These are phyloP conservation scores for Basileuterus tristriatus DNA, from an alignment of 2,797 vertebrate genomes.

Conservation along the genomic window DNA sequence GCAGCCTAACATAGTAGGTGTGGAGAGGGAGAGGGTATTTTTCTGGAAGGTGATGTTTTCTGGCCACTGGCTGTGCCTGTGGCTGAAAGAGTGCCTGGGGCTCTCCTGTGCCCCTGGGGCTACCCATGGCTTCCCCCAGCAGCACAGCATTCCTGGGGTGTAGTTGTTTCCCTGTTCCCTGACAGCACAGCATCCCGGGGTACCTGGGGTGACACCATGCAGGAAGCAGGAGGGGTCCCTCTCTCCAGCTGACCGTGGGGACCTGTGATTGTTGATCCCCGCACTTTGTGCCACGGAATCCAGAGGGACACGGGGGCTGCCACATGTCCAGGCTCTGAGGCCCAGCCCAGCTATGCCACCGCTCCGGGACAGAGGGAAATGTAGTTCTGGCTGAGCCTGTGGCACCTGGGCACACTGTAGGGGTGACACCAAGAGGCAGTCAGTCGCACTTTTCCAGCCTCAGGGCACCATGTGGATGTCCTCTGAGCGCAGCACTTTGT, in stretches of 20 bases:
- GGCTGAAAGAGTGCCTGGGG: neutral
- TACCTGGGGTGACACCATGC: neutral
- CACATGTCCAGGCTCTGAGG: neutral
- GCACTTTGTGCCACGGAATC: accelerated
- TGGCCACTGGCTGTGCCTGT: neutral
- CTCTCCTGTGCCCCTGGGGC: neutral
- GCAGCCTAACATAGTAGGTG: neutral
- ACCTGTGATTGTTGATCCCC: neutral
- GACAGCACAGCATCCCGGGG: neutral
- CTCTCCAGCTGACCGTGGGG: neutral
- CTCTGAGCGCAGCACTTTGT: constrained; percentile 91
- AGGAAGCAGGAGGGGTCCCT: neutral
- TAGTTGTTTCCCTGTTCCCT: neutral
- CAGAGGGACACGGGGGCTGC: neutral
- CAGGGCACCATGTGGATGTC: constrained; percentile 87
- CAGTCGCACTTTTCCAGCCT: neutral
- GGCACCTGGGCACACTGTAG: accelerated
- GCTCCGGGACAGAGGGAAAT: neutral
- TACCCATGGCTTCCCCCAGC: neutral
- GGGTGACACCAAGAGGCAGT: neutral
- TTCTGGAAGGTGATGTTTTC: neutral
- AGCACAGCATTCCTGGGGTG: neutral
- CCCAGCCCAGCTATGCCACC: neutral
- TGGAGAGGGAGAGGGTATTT: neutral
- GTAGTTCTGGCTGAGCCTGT: neutral